Evolutionary conservation across 2,888 invertebrate species (phyloP).

Genomic region (Arctia plantaginis): DNA sequence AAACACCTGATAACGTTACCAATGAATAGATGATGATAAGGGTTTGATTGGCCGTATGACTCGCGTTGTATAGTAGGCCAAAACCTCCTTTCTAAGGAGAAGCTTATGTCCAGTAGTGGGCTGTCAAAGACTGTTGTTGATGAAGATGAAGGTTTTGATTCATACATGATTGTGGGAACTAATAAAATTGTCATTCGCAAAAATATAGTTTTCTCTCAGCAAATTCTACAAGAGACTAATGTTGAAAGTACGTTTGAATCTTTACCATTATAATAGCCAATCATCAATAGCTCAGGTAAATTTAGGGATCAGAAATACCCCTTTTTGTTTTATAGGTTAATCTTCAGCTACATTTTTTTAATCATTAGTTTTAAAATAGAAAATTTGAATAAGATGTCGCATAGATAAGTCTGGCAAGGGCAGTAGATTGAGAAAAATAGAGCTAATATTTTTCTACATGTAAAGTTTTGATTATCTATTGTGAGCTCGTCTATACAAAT

Average conservation of each 20-base stretch:
- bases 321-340: background rate
- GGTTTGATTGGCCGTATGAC: too few relatives aligned
- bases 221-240: background rate
- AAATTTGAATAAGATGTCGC: too few relatives aligned
- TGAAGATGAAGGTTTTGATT: too few relatives aligned
- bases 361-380: background rate
- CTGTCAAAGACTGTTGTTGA: too few relatives aligned
- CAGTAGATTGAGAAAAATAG: background rate
- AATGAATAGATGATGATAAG: too few relatives aligned
- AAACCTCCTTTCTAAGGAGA: too few relatives aligned
- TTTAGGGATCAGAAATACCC: background rate
- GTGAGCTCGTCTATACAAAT: background rate
- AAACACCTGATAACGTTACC: too few relatives aligned
- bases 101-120: too few relatives aligned
- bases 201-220: background rate
- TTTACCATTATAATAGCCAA: background rate
- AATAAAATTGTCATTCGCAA: too few relatives aligned
- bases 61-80: too few relatives aligned
- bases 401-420: too few relatives aligned
- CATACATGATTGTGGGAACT: too few relatives aligned
- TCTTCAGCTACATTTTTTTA: background rate
- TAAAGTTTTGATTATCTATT: background rate
- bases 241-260: background rate
- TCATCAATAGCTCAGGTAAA: background rate
- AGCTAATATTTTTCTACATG: background rate